Evolutionary conservation across 2,113 vertebrate genomes (phyloP).

Genomic region (Epinephelus fuscoguttatus): DNA sequence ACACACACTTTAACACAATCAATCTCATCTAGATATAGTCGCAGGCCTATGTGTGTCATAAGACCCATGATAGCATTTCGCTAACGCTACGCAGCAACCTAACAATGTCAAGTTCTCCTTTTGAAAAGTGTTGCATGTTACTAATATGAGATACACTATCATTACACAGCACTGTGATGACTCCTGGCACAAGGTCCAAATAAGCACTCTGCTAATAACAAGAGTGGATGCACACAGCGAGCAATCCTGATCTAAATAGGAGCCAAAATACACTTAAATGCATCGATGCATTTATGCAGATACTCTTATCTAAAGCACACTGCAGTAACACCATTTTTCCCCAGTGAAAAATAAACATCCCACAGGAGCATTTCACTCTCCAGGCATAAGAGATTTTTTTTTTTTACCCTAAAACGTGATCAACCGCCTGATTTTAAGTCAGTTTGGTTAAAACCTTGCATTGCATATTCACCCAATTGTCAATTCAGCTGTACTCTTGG

Average conservation of each 20-base stretch:
- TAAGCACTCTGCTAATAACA: not conserved
- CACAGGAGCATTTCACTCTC: not conserved
- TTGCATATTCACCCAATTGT: not conserved
- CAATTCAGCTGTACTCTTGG: not conserved
- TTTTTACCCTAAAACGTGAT: not conserved
- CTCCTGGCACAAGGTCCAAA: not conserved
- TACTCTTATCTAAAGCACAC: not conserved
- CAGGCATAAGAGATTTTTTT: not conserved
- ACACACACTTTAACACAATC: not conserved
- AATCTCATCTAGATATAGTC: not conserved
- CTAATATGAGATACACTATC: not conserved
- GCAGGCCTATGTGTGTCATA: conserved; percentile 7
- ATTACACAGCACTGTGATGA: not conserved
- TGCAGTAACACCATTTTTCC: too few species aligned
- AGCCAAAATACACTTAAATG: not conserved
- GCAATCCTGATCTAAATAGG: not conserved
- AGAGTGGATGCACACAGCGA: not conserved
- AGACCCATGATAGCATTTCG: not conserved
- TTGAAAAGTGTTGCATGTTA: not conserved
- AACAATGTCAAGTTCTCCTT: not conserved
- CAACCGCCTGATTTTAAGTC: not conserved
- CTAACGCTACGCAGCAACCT: not conserved
- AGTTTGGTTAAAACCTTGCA: not conserved
- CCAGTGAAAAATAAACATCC: not conserved
- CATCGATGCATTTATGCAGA: not conserved